Evolutionary conservation across 2,888 invertebrate species (phyloP).

Genomic region (Macrosoma leucophasiata): DNA sequence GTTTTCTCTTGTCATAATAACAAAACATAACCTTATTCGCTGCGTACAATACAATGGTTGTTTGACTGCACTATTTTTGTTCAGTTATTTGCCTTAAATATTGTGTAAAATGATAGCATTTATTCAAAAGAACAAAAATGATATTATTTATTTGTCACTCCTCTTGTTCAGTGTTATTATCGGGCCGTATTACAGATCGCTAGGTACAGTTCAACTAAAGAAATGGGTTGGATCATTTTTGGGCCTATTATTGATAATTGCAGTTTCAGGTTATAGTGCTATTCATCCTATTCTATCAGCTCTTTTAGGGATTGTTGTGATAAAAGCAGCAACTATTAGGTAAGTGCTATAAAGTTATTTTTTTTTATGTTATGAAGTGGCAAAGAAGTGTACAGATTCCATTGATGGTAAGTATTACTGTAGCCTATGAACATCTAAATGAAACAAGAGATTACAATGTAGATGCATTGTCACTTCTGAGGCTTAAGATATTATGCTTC

Average conservation of each 20-base stretch:
- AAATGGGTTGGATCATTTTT: conserved; percentile 74
- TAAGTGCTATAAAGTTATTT: conserved; percentile 31
- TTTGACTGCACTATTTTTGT: no score
- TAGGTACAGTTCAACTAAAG: conserved; percentile 45
- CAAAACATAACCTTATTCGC: no score
- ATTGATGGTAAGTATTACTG: no score
- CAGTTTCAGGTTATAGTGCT: conserved; percentile 57
- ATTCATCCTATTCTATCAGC: conserved; percentile 58
- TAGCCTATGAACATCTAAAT: no score
- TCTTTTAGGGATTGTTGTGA: conserved; percentile 48
- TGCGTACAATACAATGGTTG: no score
- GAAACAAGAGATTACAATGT: no score
- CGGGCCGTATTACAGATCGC: conserved; percentile 79
- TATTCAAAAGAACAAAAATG: conserved; percentile 80
- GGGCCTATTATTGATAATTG: conserved; percentile 50
- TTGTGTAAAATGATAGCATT: conserved; percentile 46
- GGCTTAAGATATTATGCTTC: no score
- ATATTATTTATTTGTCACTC: conserved; percentile 82
- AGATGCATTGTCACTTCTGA: no score
- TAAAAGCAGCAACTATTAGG: conserved; percentile 54
- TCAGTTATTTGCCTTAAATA: no score
- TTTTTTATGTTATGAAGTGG: conserved; percentile 1
- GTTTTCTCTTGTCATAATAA: no score
- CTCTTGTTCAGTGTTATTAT: conserved; percentile 81
- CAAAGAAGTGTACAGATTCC: no score